Conservation (phyloP, 2,113 vertebrate species). For the Anguilla rostrata region DNA sequence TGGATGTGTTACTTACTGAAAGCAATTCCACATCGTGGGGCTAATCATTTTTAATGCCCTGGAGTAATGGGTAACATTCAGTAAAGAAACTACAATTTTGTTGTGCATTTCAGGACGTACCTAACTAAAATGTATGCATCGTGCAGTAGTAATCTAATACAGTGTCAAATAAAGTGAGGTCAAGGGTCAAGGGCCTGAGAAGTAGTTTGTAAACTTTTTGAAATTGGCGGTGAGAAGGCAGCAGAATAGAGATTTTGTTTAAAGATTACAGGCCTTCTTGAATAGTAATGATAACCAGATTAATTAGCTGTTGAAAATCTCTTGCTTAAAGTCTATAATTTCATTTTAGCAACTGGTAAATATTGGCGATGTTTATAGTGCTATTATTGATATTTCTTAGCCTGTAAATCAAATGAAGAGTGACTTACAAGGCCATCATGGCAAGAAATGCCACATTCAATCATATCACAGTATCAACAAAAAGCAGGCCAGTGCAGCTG, state of each 20-base stretch:
- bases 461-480: not conserved
- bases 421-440: not conserved
- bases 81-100: no score
- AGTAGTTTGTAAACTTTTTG: no score
- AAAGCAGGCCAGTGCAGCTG: not conserved
- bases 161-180: no score
- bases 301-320: not conserved
- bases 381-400: not conserved
- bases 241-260: not conserved
- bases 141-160: not conserved
- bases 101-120: no score
- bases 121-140: not conserved
- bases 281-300: not conserved
- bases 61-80: no score
- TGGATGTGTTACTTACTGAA: not conserved
- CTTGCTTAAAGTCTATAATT: no score
- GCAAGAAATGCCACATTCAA: not conserved
- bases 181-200: no score
- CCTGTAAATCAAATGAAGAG: not conserved
- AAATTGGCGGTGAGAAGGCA: no score
- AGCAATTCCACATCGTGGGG: not conserved
- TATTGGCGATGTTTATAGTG: not conserved
- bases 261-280: not conserved
- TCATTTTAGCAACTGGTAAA: no score
- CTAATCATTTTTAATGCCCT: not conserved